Conservation (phyloP, 1,140 invertebrate species). For the Solenopsis invicta region DNA sequence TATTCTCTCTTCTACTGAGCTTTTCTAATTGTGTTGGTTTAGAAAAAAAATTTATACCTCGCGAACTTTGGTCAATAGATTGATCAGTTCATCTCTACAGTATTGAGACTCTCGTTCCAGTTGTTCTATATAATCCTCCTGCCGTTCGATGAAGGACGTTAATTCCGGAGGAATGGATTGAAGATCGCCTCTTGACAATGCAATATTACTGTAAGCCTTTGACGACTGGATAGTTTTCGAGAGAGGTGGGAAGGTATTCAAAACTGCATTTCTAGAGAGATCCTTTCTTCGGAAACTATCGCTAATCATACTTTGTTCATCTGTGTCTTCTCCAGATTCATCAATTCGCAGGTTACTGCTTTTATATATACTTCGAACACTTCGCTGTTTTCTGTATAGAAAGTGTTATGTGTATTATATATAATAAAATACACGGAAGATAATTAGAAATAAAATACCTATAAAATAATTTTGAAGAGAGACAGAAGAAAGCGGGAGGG, state of each 20-base stretch:
- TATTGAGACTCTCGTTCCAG: conserved; percentile 93
- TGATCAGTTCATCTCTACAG: conserved; percentile 92
- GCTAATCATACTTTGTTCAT: conserved; percentile 80
- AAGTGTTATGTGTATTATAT: conserved; percentile 26
- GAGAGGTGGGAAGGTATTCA: conserved; percentile 34
- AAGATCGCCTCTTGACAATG: conserved; percentile 61
- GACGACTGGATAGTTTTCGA: conserved; percentile 41
- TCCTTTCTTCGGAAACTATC: conserved; percentile 72
- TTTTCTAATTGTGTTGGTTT: neutral
- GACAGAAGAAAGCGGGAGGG: neutral
- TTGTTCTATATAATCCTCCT: conserved; percentile 94
- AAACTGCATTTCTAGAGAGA: conserved; percentile 65
- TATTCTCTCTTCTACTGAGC: neutral
- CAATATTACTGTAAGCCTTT: conserved; percentile 58
- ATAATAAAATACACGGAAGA: neutral
- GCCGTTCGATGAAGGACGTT: conserved; percentile 92
- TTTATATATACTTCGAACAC: conserved; percentile 72
- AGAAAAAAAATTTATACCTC: conserved; percentile 87
- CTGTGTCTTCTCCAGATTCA: conserved; percentile 80
- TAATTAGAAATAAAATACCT: conserved; percentile 7
- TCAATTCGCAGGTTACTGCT: conserved; percentile 76
- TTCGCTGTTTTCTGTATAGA: conserved; percentile 66
- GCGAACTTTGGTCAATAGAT: conserved; percentile 92
- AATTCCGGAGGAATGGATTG: conserved; percentile 86
- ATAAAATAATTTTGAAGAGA: neutral